Conservation (phyloP, 2,888 invertebrate genomes). For the Leucophenga maculata region DNA sequence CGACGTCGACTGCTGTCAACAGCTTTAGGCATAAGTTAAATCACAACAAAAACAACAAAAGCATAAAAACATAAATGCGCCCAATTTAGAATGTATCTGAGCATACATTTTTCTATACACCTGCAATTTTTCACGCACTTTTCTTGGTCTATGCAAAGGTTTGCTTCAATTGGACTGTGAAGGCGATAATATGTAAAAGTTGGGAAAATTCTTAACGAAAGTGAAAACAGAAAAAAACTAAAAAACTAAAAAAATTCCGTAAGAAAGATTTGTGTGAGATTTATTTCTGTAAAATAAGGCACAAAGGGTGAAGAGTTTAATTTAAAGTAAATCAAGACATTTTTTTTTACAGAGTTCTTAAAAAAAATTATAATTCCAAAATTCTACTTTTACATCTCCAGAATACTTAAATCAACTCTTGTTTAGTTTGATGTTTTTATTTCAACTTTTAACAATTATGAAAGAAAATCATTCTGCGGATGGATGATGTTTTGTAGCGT, state of each 20-base stretch:
- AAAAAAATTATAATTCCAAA: no score
- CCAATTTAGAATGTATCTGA: conserved; percentile 36
- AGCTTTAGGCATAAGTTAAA: conserved; percentile 14
- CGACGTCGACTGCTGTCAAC: conserved; percentile 23
- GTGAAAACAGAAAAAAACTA: no score
- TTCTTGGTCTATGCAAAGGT: conserved; percentile 16
- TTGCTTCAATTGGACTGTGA: conserved; percentile 26
- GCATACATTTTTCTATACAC: neutral
- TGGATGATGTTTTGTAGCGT: conserved; percentile 22
- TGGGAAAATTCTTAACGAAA: no score
- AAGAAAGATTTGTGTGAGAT: no score
- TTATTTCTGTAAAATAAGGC: no score
- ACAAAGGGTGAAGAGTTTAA: no score
- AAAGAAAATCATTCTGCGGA: conserved; percentile 34
- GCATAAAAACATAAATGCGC: conserved; percentile 25
- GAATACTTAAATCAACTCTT: conserved; percentile 15
- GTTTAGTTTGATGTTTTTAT: conserved; percentile 27
- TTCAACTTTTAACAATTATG: conserved; percentile 51
- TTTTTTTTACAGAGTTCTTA: no score
- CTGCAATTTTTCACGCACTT: no score
- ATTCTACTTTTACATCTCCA: no score
- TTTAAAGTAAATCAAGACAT: no score
- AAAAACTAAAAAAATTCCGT: no score
- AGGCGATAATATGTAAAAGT: neutral
- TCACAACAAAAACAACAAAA: neutral